Conservation (phyloP, 2,113 vertebrate species). For the Salvelinus alpinus region DNA sequence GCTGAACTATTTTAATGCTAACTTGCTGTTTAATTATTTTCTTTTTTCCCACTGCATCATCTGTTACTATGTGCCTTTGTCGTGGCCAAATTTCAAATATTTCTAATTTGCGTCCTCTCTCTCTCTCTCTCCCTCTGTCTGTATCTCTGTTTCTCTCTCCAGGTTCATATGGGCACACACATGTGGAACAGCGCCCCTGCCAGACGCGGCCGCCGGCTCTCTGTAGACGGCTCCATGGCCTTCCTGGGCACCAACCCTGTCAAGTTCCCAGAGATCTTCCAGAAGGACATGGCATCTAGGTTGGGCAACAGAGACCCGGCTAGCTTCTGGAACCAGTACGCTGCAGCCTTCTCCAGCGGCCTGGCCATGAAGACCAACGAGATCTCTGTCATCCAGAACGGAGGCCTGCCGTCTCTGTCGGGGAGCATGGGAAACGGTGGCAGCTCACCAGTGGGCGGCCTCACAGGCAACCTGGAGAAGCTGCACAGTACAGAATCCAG, state of each 20-base stretch:
- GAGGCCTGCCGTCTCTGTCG: slow-evolving; percentile 88
- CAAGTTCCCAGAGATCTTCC: slow-evolving; percentile 98
- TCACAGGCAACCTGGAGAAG: slow-evolving; percentile 95
- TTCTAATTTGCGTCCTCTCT: slow-evolving; percentile 37
- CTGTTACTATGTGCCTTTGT: slow-evolving; percentile 57
- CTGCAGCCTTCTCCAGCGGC: slow-evolving; percentile 94
- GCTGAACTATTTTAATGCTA: slow-evolving; percentile 73
- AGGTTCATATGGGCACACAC: slow-evolving; percentile 99
- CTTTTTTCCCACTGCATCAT: slow-evolving; percentile 80
- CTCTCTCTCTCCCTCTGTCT: slow-evolving; percentile 41
- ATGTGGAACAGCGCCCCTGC: slow-evolving; percentile 99
- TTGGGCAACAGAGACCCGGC: slow-evolving; percentile 88
- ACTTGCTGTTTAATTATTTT: slow-evolving; percentile 64
- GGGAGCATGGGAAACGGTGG: slow-evolving; percentile 90
- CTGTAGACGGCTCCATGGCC: slow-evolving; percentile 95
- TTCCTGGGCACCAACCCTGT: slow-evolving; percentile 95
- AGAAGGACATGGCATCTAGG: slow-evolving; percentile 90
- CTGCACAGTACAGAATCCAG: slow-evolving; percentile 90
- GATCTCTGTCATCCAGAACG: slow-evolving; percentile 98
- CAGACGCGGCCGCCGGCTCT: slow-evolving; percentile 93
- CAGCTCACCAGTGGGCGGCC: slow-evolving; percentile 91
- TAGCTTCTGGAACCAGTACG: slow-evolving; percentile 99
- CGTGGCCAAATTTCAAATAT: slow-evolving; percentile 68
- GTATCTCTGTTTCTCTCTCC: slow-evolving; percentile 26
- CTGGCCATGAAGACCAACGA: slow-evolving; percentile 99